These are phyloP conservation scores for Synanthedon formicaeformis DNA, from an alignment of 2,888 invertebrate species.

Conservation along the genomic window DNA sequence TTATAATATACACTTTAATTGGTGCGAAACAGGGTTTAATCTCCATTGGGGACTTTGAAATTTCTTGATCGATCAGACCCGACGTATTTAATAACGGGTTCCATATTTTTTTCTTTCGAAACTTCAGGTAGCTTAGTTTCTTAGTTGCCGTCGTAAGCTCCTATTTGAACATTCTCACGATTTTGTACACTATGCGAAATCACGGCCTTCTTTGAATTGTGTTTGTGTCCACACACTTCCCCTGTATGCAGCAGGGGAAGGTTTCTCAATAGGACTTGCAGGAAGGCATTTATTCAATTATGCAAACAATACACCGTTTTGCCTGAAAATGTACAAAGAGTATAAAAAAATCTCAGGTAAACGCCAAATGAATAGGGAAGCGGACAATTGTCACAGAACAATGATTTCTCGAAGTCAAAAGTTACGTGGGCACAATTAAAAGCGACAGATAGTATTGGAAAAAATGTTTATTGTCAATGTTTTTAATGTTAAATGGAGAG, in stretches of 20 bases:
- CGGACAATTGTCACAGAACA: conserved; percentile 49
- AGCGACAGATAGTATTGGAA: conserved; percentile 14
- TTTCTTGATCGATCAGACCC: conserved; percentile 17
- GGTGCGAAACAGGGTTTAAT: conserved; percentile 44
- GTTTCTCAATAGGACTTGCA: conserved; percentile 32
- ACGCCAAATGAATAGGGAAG: conserved; percentile 42
- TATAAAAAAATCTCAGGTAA: conserved; percentile 47
- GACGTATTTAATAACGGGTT: conserved; percentile 44
- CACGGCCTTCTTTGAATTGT: too few relatives aligned
- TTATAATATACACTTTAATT: conserved; percentile 44
- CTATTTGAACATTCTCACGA: conserved; percentile 8
- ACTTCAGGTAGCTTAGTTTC: conserved; percentile 37
- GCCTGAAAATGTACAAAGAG: conserved; percentile 57
- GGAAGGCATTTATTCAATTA: conserved; percentile 66
- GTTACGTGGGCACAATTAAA: conserved; percentile 29
- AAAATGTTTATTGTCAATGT: conserved; percentile 19
- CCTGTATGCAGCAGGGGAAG: conserved; percentile 10
- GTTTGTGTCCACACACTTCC: conserved; percentile 20
- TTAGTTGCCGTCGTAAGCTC: conserved; percentile 7
- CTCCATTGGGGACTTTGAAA: conserved; percentile 22
- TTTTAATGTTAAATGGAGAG: conserved; percentile 31
- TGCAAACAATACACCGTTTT: conserved; percentile 53
- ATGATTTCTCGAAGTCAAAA: conserved; percentile 58
- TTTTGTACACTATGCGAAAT: conserved; percentile 16
- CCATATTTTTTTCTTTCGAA: conserved; percentile 36